A percentile compares a stretch with the other conserved stretches of the same genome.
Conservation (phyloP, 2,888 invertebrate genomes). For the Epinotia demarniana region DNA sequence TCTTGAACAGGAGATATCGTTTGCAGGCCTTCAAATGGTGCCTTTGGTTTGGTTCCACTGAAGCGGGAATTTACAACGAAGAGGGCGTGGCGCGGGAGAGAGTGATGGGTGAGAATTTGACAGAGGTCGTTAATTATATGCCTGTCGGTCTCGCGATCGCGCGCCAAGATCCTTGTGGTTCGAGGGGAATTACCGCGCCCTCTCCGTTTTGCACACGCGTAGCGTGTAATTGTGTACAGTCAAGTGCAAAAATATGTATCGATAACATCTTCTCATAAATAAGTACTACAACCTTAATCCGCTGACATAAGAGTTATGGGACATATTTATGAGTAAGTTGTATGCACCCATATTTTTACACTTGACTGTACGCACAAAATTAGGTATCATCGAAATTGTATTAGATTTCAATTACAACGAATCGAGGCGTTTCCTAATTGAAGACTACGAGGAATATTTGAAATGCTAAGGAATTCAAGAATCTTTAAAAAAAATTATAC, state of each 20-base stretch:
- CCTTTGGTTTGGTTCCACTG: slow-evolving; percentile 55
- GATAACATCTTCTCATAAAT: too few species aligned
- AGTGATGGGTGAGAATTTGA: slow-evolving; percentile 77
- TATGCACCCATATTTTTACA: too few species aligned
- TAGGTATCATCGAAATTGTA: slow-evolving; percentile 44
- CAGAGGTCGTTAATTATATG: slow-evolving; percentile 78
- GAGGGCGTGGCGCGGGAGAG: slow-evolving; percentile 53
- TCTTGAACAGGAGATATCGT: slow-evolving; percentile 48
- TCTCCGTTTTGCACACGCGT: slow-evolving; percentile 67
- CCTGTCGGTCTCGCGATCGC: slow-evolving; percentile 63
- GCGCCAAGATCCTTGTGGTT: slow-evolving; percentile 59
- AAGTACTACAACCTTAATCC: too few species aligned
- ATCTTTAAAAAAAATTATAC: too few species aligned
- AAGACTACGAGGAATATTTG: neutral
- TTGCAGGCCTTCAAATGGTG: slow-evolving; percentile 53
- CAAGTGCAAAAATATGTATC: too few species aligned
- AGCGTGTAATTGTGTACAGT: slow-evolving; percentile 60
- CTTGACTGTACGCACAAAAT: slow-evolving; percentile 56
- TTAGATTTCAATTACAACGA: slow-evolving; percentile 5
- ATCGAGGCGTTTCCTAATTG: neutral
- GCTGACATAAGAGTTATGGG: too few species aligned
- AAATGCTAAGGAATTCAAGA: too few species aligned
- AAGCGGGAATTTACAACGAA: slow-evolving; percentile 61
- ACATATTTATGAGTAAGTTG: too few species aligned
- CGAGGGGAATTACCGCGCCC: slow-evolving; percentile 65